phyloP scores from a whole-genome alignment of 2,888 invertebrate genomes.

The Agrilus mali region DNA sequence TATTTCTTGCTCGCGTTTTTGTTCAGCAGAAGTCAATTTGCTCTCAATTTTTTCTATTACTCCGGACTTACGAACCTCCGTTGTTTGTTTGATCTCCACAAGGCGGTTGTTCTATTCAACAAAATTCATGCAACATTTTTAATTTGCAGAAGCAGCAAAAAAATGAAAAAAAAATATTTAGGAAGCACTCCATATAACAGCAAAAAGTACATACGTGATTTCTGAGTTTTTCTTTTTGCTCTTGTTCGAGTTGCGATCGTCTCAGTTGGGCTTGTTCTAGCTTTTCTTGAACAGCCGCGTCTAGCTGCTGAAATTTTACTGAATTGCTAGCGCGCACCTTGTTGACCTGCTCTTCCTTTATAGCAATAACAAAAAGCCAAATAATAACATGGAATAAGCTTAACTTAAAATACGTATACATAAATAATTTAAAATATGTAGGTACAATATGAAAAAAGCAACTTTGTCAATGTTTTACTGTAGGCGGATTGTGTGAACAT shows the following conservation, averaged over 20 bases:
- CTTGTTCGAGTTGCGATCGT: conserved; percentile 60
- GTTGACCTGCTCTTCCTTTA: conserved; percentile 53
- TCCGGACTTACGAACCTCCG: conserved; percentile 30
- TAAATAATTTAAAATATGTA: too few species aligned
- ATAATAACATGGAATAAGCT: too few species aligned
- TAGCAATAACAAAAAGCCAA: too few species aligned
- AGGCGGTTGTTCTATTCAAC: conserved; percentile 42
- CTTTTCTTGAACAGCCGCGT: conserved; percentile 56
- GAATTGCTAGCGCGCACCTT: conserved; percentile 56
- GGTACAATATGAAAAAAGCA: too few species aligned
- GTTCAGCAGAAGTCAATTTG: conserved; percentile 68
- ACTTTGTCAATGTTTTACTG: too few species aligned
- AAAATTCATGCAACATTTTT: conserved; percentile 11
- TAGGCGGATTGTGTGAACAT: too few species aligned
- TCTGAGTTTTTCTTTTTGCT: conserved; percentile 65
- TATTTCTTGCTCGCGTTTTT: conserved; percentile 73
- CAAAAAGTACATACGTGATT: conserved; percentile 51
- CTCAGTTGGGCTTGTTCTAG: conserved; percentile 57
- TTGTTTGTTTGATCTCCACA: conserved; percentile 43
- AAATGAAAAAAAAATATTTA: conserved; percentile 2
- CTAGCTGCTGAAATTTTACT: conserved; percentile 54
- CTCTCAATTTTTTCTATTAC: conserved; percentile 42
- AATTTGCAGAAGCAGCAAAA: background rate
- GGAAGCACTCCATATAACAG: background rate
- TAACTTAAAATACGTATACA: too few species aligned